Conservation (phyloP, 53 echinoderm and acorn worm genomes). For the Echinarachnius parma region DNA sequence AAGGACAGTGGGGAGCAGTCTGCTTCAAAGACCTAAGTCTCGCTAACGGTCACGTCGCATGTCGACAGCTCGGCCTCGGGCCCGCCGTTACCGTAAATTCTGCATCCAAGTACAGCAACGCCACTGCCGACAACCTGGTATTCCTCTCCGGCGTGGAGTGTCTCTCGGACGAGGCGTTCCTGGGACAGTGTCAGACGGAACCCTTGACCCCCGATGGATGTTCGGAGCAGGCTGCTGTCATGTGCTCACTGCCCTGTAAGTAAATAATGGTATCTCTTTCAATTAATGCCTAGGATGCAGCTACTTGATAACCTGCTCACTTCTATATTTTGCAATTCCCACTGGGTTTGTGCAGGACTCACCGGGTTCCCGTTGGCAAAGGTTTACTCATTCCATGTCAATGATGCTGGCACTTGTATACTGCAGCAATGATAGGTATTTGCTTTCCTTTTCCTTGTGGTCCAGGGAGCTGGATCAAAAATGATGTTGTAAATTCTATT, state of each 20-base stretch:
- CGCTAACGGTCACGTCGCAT: slow-evolving; percentile 54
- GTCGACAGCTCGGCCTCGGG: slow-evolving; percentile 57
- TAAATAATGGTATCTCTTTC: no score
- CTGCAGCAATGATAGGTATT: no score
- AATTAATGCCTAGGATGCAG: no score
- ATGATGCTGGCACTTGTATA: no score
- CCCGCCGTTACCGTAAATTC: slow-evolving; percentile 19
- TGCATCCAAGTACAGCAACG: slow-evolving; percentile 26
- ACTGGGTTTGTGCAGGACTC: no score
- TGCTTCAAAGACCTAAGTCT: slow-evolving; percentile 49
- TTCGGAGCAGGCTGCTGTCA: slow-evolving; percentile 55
- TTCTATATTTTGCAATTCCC: no score
- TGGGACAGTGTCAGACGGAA: slow-evolving; percentile 49
- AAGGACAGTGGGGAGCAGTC: slow-evolving; percentile 63
- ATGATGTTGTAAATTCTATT: no score
- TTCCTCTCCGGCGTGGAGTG: slow-evolving; percentile 58
- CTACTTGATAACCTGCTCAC: no score
- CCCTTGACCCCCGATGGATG: slow-evolving; percentile 26
- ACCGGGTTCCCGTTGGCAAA: no score
- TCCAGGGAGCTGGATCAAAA: no score
- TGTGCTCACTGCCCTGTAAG: slow-evolving; percentile 46
- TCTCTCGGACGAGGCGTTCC: slow-evolving; percentile 35
- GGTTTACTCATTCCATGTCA: no score
- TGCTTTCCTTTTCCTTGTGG: no score
- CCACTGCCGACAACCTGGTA: slow-evolving; percentile 19